Base-by-base conservation (phyloP, 2,888 invertebrate genomes). In the Sepioteuthis lessoniana region DNA sequence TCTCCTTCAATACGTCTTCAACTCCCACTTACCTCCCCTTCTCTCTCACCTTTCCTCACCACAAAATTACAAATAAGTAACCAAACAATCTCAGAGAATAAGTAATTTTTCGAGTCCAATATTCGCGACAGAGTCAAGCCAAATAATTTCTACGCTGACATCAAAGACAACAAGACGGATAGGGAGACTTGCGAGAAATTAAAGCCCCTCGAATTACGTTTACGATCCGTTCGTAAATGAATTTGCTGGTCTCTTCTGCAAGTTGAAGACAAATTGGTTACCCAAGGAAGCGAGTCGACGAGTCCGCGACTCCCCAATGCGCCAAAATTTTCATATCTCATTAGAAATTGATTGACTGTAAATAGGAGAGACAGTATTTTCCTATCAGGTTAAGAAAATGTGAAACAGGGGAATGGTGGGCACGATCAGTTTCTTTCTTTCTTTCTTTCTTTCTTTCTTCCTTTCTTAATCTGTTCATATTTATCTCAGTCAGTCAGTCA, bases 241-340 rank as follows among this genome's bases (percentile, higher is more conserved):
- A 76, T 76, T n/a, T 76, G n/a, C 76, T 0, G 76, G n/a, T 76
- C 76, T 76, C n/a, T 76, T 2, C 76, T 76, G 76, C 76, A 76
- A 76, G 76, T 76, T 7, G n/a, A 76, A n/a, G 76, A 76, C 76
- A 76, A 76, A 76, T 76, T 76, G 76, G 76, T 76, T 76, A 76
- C 76, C 76, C 76, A 76, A 76, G 76, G n/a, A n/a, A 76, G n/a
- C 76, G n/a, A 76, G 76, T 76, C n/a, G 76, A 31, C 76, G 76
- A 76, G 76, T 76, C 76, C 76, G n/a, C n/a, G n/a, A 76, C 76
- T n/a, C 76, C 76, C 76, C 76, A 76, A 76, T 76, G 76, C 76
- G 76, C 31, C 76, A 76, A n/a, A 31, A 76, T 76, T 76, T 76
- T 76, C 76, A 76, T 76, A 76, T 76, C 76, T 76, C 76, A 76